Evolutionary conservation across 2,797 vertebrate genomes (phyloP).

Genomic region (Urophycis tenuis): DNA sequence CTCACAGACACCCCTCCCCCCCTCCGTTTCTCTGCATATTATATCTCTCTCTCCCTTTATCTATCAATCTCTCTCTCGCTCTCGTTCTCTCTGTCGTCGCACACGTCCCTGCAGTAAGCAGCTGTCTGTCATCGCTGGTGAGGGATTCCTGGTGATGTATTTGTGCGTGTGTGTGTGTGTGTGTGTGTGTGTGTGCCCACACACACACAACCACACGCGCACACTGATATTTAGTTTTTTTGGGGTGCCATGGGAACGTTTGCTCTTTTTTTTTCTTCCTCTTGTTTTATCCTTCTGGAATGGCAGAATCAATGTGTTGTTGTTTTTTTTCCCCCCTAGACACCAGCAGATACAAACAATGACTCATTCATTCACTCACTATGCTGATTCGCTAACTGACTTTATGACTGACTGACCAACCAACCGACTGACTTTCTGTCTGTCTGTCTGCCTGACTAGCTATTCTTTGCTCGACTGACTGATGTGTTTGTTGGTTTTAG

Average conservation of each 20-base stretch:
- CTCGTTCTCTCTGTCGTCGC: neutral
- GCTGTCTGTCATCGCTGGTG: slow-evolving; percentile 35
- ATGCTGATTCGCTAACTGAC: neutral
- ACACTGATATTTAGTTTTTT: slow-evolving; percentile 43
- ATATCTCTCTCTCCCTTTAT: neutral
- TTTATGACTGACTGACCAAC: neutral
- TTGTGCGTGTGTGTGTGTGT: slow-evolving; percentile 11
- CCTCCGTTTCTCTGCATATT: slow-evolving; percentile 5
- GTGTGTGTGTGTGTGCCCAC: slow-evolving; percentile 36
- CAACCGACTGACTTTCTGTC: neutral
- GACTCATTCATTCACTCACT: slow-evolving; percentile 1
- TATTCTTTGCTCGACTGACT: neutral
- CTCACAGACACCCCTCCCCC: slow-evolving; percentile 19
- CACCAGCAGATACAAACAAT: neutral
- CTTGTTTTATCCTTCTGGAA: slow-evolving; percentile 23
- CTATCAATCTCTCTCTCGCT: neutral
- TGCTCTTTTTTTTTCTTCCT: slow-evolving; percentile 32
- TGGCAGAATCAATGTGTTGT: slow-evolving; percentile 25
- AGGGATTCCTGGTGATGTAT: slow-evolving; percentile 35
- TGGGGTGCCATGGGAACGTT: slow-evolving; percentile 26
- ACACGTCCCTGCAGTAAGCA: neutral
- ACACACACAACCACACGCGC: too few relatives aligned
- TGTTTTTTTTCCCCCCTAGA: slow-evolving; percentile 32
- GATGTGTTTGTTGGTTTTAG: neutral
- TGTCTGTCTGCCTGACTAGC: neutral